Percentiles rank a stretch among this genome's conserved stretches.
Evolutionary conservation across 2,888 invertebrate species (phyloP).

Genomic region (Furcula furcula): DNA sequence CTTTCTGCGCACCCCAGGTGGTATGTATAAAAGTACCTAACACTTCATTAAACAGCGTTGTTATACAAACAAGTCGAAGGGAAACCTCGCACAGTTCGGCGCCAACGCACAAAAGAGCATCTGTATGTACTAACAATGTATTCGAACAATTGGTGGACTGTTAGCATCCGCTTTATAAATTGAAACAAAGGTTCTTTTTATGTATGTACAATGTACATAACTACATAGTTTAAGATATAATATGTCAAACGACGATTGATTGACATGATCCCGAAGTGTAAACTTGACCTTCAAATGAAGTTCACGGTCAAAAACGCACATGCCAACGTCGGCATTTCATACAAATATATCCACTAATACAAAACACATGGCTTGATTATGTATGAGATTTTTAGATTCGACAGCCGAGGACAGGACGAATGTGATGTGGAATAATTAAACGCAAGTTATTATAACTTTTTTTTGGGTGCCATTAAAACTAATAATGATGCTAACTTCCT

Average conservation of each 20-base stretch:
- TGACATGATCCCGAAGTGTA: constrained; percentile 23
- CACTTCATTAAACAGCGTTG: constrained; percentile 5
- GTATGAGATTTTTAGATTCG: constrained; percentile 9
- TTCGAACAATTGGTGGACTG: constrained; percentile 21
- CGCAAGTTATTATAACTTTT: constrained; percentile 10
- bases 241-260: constrained; percentile 15
- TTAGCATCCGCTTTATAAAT: constrained; percentile 16
- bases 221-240: too few species aligned
- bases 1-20: too few species aligned
- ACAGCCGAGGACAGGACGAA: constrained; percentile 19
- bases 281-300: constrained; percentile 26
- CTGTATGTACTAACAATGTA: constrained; percentile 19
- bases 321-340: constrained; percentile 24
- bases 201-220: too few species aligned
- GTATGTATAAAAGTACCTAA: too few species aligned
- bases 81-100: constrained; percentile 1
- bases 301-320: constrained; percentile 33
- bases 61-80: constrained; percentile 1
- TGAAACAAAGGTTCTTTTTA: constrained; percentile 27
- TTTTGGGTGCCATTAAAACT: background rate
- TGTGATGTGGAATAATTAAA: constrained; percentile 19
- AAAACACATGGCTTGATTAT: constrained; percentile 22
- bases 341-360: constrained; percentile 36
- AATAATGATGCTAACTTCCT: constrained; percentile 1
- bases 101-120: constrained; percentile 16